Base-by-base conservation (phyloP, 1,140 invertebrate species). In the Megalonaias nervosa region DNA sequence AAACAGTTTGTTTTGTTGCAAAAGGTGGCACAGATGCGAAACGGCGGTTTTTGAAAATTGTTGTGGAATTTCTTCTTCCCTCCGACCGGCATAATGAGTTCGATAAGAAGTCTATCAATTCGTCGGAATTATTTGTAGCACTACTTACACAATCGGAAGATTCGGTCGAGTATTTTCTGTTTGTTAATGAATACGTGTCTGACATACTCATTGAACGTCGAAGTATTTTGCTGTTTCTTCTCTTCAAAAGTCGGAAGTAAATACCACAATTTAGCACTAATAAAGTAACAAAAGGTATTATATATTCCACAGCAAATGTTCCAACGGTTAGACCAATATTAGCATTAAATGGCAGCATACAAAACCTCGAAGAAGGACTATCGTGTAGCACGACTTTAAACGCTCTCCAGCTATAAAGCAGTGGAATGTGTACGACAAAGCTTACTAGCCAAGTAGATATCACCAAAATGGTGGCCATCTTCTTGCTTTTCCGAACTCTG, bases 161-260 rank as follows among this genome's bases (percentile, higher is more conserved):
- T 38, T 80, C 80, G 0, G 80, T 82, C 16, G 81, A 82, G 3
- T 71, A 80, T 73, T 84, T 87, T 48, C 81, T 76, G 55, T 71
- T 81, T 26, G 74, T 76, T 55, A 82, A 72, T 13, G 80, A 75
- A 17, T 80, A 76, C 61, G 80, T 77, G 65, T 82, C 84, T 17
- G 79, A 82, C 65, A 79, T 82, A 67, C 87, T 87, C 31, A 88
- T 60, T 17, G 87, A 88, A 14, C 87, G 81, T 58, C 87, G 73
- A 56, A 88, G 81, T 67, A 87, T 84, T 58, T 84, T 86, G 38
- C 75, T 83, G 68, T 88, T 87, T 16, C 87, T 67, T 56, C 84
- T 61, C 19, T 79, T 79, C 26, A 75, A 73, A 59, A 88, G 84
- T 68, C 84, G 84, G n/a, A 86, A 77, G 69, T 85, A 88, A n/a